These are phyloP conservation scores for Bombus vancouverensis DNA, from an alignment of 1,140 invertebrate genomes.

Conservation along the genomic window DNA sequence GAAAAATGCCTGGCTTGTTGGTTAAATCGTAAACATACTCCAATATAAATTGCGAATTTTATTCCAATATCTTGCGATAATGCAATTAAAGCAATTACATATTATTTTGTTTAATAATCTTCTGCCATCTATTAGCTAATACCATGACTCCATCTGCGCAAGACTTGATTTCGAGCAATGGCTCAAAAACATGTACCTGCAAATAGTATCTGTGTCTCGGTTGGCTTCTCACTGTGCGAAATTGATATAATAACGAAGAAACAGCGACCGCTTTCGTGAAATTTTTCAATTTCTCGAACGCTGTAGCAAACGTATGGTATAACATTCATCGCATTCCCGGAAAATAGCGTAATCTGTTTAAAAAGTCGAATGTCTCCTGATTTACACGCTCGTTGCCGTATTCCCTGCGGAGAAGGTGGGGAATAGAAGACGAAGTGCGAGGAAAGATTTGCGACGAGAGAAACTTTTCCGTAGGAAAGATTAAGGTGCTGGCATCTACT, in stretches of 20 bases:
- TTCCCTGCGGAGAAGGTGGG: conserved; percentile 19
- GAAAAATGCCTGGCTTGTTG: no score
- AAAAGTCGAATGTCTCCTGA: conserved; percentile 67
- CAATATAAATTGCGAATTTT: no score
- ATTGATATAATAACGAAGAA: neutral
- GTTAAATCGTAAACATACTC: no score
- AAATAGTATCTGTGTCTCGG: neutral
- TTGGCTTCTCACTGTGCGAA: neutral
- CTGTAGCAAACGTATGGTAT: neutral
- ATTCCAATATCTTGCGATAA: no score
- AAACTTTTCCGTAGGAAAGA: conserved; percentile 67
- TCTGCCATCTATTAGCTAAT: no score
- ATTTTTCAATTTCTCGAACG: conserved; percentile 34
- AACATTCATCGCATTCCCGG: neutral
- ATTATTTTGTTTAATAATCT: no score
- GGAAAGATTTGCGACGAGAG: conserved; percentile 66
- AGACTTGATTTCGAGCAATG: no score
- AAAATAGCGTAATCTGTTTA: conserved; percentile 64
- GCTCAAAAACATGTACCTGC: neutral
- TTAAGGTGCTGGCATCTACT: conserved; percentile 68
- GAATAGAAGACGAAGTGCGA: conserved; percentile 13
- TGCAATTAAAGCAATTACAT: no score
- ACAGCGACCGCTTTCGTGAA: neutral
- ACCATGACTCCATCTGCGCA: no score
- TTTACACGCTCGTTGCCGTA: conserved; percentile 66